These are phyloP conservation scores for Rhamphomyia laevipes DNA, from an alignment of 2,888 invertebrate genomes.

Conservation along the genomic window DNA sequence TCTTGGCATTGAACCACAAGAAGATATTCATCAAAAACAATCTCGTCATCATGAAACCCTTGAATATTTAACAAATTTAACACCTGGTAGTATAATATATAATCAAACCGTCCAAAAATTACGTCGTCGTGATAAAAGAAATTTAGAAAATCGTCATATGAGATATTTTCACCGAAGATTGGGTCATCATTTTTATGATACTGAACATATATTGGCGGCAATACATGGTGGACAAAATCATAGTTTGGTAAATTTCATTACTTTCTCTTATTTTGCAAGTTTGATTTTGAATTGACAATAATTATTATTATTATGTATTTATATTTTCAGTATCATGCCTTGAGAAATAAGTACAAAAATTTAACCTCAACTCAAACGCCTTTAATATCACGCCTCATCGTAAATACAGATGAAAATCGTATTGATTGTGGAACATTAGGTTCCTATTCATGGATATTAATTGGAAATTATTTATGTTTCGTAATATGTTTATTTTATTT, in stretches of 20 bases:
- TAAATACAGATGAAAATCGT: slow-evolving; percentile 16
- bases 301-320: background rate
- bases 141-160: slow-evolving; percentile 10
- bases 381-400: slow-evolving; percentile 17
- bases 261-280: background rate
- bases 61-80: slow-evolving; percentile 20
- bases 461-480: slow-evolving; percentile 39
- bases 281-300: background rate
- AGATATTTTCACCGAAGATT: slow-evolving; percentile 14
- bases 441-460: slow-evolving; percentile 40
- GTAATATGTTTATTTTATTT: slow-evolving; percentile 40
- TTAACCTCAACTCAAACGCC: slow-evolving; percentile 17
- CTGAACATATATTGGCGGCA: slow-evolving; percentile 4
- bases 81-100: slow-evolving; percentile 16
- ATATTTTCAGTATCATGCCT: slow-evolving; percentile 12
- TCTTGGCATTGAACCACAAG: slow-evolving; percentile 23
- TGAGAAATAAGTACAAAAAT: slow-evolving; percentile 17
- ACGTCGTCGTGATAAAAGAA: slow-evolving; percentile 14
- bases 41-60: slow-evolving; percentile 13
- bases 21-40: slow-evolving; percentile 10
- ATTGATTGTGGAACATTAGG: slow-evolving; percentile 19
- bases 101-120: slow-evolving; percentile 18
- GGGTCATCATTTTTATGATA: slow-evolving; percentile 11
- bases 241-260: slow-evolving; percentile 3
- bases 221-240: slow-evolving; percentile 4